Evolutionary conservation across 2,113 vertebrate genomes (phyloP).

Genomic region (Phasianus colchicus): DNA sequence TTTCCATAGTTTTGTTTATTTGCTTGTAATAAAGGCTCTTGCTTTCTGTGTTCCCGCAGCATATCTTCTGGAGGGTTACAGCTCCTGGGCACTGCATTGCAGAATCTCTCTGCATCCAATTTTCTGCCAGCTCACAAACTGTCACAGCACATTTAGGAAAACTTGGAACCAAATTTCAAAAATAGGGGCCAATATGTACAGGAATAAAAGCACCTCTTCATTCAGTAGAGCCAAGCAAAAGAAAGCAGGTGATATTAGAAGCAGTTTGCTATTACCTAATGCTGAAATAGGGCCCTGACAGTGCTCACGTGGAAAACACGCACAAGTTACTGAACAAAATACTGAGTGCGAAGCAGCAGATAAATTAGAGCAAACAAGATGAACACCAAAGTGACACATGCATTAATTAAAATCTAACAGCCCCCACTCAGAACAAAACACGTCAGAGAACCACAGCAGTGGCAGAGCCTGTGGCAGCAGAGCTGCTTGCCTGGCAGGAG

Average conservation of each 20-base stretch:
- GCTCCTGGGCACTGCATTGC: neutral
- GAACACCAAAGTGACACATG: constrained; percentile 33
- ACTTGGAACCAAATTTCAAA: constrained; percentile 32
- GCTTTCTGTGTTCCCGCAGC: accelerated
- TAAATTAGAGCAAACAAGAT: constrained; percentile 45
- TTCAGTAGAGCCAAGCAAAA: constrained; percentile 42
- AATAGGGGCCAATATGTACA: constrained; percentile 3
- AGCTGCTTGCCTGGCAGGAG: neutral
- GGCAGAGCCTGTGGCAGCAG: neutral
- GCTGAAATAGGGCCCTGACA: neutral
- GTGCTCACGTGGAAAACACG: neutral
- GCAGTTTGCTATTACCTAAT: neutral
- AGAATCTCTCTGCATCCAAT: constrained; percentile 60
- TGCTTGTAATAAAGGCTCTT: neutral
- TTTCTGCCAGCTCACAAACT: constrained; percentile 63
- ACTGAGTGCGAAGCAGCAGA: neutral
- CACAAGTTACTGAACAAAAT: neutral
- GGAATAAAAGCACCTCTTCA: constrained; percentile 18
- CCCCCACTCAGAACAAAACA: neutral
- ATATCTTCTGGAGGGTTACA: constrained; percentile 5
- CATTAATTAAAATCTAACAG: constrained; percentile 25
- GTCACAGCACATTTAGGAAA: constrained; percentile 54
- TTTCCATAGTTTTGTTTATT: neutral
- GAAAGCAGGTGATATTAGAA: neutral
- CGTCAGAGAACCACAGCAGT: neutral